Conservation (phyloP, 2,888 invertebrate genomes). For the Thysanoteuthis rhombus region DNA sequence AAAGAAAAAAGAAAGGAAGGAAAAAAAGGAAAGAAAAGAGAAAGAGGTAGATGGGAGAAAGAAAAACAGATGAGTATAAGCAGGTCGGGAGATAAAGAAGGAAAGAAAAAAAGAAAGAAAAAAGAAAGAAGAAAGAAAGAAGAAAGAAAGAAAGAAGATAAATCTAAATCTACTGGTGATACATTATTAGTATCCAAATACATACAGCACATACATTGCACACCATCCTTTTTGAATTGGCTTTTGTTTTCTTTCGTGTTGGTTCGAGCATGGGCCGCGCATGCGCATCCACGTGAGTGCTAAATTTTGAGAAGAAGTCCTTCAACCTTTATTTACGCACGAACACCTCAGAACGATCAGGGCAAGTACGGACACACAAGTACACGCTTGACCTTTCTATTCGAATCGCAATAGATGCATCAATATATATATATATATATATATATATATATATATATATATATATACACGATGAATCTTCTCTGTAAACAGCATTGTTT, state of each 20-base stretch:
- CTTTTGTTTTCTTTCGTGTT: not conserved
- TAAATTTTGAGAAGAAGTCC: not conserved
- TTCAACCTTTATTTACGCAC: not conserved
- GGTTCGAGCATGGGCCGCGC: not conserved
- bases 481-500: not conserved
- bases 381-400: not conserved
- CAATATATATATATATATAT: not conserved
- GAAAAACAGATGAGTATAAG: no score
- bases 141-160: no score
- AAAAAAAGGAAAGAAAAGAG: no score
- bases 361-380: not conserved
- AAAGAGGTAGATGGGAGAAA: no score
- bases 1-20: no score
- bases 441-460: conserved; percentile 12
- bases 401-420: not conserved
- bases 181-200: no score
- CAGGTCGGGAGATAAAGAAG: no score
- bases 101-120: no score
- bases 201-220: no score
- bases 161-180: no score
- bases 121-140: no score
- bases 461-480: not conserved
- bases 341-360: not conserved
- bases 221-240: no score
- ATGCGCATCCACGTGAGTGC: not conserved